phyloP scores from a whole-genome alignment of 2,888 invertebrate genomes.

The Habrosyne pyritoides region DNA sequence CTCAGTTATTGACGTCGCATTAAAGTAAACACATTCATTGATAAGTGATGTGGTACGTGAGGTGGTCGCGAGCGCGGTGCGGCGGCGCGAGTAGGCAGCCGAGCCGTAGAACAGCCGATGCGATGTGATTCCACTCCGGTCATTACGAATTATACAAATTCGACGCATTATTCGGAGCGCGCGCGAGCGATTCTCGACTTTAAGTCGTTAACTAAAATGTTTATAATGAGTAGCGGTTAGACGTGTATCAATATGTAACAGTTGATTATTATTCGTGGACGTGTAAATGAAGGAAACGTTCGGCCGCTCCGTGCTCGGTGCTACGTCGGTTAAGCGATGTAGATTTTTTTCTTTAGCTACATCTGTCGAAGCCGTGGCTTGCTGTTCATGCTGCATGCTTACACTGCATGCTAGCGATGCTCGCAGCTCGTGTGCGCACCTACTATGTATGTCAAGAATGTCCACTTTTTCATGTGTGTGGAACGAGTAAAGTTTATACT shows the following conservation, averaged over 20 bases:
- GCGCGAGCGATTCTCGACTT: neutral
- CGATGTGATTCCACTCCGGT: neutral
- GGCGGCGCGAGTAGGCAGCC: neutral
- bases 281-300: constrained; percentile 33
- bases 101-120: neutral
- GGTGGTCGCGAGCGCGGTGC: neutral
- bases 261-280: constrained; percentile 34
- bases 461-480: neutral
- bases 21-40: neutral
- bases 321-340: neutral
- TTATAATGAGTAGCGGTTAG: neutral
- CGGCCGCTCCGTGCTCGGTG: constrained; percentile 1
- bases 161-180: neutral
- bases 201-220: neutral
- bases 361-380: neutral
- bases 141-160: constrained; percentile 8
- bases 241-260: constrained; percentile 18
- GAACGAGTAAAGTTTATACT: neutral
- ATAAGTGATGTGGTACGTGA: neutral
- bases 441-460: neutral
- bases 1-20: neutral
- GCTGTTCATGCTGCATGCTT: neutral
- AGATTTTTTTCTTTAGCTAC: neutral
- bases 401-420: neutral
- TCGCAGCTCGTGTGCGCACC: neutral